Conservation (phyloP, 2,113 vertebrate species). For the Phoxinus phoxinus region DNA sequence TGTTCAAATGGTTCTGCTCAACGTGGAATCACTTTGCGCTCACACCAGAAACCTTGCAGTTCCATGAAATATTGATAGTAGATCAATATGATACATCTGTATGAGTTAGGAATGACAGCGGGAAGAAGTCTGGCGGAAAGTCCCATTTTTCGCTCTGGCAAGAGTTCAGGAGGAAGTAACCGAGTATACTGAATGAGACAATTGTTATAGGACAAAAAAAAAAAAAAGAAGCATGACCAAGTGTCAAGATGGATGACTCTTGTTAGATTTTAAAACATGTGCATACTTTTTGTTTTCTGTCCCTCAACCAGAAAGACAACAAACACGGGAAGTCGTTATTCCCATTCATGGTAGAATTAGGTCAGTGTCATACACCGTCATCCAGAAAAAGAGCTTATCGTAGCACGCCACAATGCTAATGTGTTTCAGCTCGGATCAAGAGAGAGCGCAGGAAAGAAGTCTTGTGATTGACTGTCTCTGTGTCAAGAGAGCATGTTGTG, state of each 20-base stretch:
- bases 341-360: slow-evolving; percentile 67
- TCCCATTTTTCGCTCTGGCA: background rate
- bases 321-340: slow-evolving; percentile 70
- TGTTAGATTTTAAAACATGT: slow-evolving; percentile 1
- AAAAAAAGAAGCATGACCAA: background rate
- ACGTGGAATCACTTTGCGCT: background rate
- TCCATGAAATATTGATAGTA: slow-evolving; percentile 46
- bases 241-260: background rate
- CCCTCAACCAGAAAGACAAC: slow-evolving; percentile 68
- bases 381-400: slow-evolving; percentile 48
- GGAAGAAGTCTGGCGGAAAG: background rate
- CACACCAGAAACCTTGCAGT: slow-evolving; percentile 23
- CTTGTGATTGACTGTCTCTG: slow-evolving; percentile 25
- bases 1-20: background rate
- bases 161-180: background rate
- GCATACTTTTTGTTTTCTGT: background rate
- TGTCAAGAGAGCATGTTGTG: slow-evolving; percentile 19
- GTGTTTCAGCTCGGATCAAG: background rate
- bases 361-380: slow-evolving; percentile 60
- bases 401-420: slow-evolving; percentile 31
- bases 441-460: background rate
- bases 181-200: background rate
- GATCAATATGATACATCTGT: slow-evolving; percentile 50
- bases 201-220: background rate
- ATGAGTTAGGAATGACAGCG: slow-evolving; percentile 16